Evolutionary conservation across 2,113 vertebrate species (phyloP).

Genomic region (Scomber japonicus): DNA sequence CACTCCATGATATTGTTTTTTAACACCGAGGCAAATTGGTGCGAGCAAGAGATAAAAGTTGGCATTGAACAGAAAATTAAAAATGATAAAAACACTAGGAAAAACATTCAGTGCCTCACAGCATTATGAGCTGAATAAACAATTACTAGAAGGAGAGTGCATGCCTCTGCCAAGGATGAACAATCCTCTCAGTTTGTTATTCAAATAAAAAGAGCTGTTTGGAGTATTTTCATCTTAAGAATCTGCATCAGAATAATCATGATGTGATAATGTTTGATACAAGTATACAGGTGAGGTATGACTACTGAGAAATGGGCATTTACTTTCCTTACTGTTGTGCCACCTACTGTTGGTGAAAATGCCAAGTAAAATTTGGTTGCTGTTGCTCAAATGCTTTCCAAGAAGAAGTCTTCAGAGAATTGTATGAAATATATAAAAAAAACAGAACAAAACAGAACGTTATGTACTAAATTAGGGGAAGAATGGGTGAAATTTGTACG

Average conservation of each 20-base stretch:
- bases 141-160: not conserved
- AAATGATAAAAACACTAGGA: not conserved
- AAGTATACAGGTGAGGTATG: not conserved
- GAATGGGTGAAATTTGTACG: not conserved
- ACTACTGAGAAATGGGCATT: not conserved
- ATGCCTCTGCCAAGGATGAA: not conserved
- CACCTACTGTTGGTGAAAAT: not conserved
- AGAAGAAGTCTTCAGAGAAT: not conserved
- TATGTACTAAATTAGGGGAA: not conserved
- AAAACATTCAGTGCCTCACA: constrained; percentile 3
- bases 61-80: constrained; percentile 19
- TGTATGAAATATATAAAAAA: not conserved
- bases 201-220: too few relatives aligned
- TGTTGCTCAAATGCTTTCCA: not conserved
- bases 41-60: not conserved
- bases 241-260: constrained; percentile 8
- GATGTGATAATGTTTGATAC: not conserved
- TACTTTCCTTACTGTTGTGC: not conserved
- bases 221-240: too few relatives aligned
- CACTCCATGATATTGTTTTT: not conserved
- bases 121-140: constrained; percentile 33
- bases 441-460: not conserved
- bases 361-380: not conserved
- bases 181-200: not conserved
- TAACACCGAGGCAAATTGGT: not conserved